Base-by-base conservation (phyloP, 2,888 invertebrate species). In the Plagodis dolabraria region DNA sequence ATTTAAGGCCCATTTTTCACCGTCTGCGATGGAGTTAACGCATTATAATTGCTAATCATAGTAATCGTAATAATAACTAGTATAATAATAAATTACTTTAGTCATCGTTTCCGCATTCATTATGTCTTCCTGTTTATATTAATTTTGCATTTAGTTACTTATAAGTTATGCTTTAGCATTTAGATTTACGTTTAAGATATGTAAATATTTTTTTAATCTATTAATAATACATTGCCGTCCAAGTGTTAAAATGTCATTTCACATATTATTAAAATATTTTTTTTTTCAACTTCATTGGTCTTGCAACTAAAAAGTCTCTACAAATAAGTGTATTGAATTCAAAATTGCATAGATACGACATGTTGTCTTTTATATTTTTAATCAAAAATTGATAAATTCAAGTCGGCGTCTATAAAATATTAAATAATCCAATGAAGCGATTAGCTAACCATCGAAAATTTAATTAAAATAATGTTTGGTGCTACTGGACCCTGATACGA, bases 91-190 rank as follows among this genome's bases (percentile, higher is more conserved):
- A 52, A 68, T 64, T 64, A 71, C 35, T 56, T 64, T 75, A 87
- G 85, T 87, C 86, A 87, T 75, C 75, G 63, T 78, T 77, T 80
- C 77, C 78, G 77, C 69, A 76, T 81, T 75, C 72, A 72, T 75
- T 72, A 77, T 82, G 89, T 90, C 90, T 89, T 90, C 89, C 90
- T 86, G 83, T 86, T 85, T 71, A 83, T 88, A 87, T 53, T 64
- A 80, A 79, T 85, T 82, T 84, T 89, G 91, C 91, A 92, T 92
- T 91, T 92, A 92, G 88, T 83, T 89, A 86, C 61, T 67, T 73
- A 67, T 73, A 88, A 89, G 84, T 83, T 49, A 72, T 65, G 77
- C 76, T 82, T 80, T 83, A 82, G 80, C 8, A 22, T 60, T 65
- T 80, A 75, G 70, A 70, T 70, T 69, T 67, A 76, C 69, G 66